A percentile compares a stretch with the other conserved stretches of the same genome.
Evolutionary conservation across 2,113 vertebrate species (phyloP).

Genomic region (Porphyrio hochstetteri): DNA sequence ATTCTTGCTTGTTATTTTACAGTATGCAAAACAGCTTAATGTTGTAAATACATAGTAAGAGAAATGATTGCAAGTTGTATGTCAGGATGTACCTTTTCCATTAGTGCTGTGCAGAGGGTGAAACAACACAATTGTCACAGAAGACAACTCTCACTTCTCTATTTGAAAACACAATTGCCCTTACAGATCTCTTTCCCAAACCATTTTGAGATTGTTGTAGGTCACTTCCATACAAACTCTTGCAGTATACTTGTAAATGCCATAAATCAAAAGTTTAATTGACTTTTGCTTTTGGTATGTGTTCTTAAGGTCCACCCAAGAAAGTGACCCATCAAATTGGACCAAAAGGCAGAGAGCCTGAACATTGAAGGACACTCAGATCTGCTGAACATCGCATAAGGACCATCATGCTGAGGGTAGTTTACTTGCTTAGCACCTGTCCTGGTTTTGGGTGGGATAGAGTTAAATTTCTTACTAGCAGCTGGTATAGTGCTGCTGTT

Average conservation of each 20-base stretch:
- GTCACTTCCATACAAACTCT: constrained; percentile 21
- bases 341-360: not conserved
- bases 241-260: not conserved
- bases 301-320: not conserved
- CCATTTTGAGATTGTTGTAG: constrained; percentile 6
- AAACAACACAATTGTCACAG: not conserved
- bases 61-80: not conserved
- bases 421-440: not conserved
- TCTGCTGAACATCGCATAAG: not conserved
- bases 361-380: not conserved
- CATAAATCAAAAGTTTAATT: not conserved
- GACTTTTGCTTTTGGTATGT: not conserved
- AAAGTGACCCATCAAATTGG: not conserved
- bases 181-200: not conserved
- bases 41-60: not conserved
- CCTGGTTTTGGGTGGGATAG: too few species aligned
- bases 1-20: not conserved
- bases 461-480: too few species aligned
- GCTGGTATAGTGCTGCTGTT: too few species aligned
- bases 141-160: not conserved
- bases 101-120: not conserved
- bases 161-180: not conserved
- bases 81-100: not conserved
- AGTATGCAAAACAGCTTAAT: not conserved
- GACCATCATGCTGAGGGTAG: not conserved